Conservation (phyloP, 1,140 invertebrate genomes). For the Pogonomyrmex barbatus region DNA sequence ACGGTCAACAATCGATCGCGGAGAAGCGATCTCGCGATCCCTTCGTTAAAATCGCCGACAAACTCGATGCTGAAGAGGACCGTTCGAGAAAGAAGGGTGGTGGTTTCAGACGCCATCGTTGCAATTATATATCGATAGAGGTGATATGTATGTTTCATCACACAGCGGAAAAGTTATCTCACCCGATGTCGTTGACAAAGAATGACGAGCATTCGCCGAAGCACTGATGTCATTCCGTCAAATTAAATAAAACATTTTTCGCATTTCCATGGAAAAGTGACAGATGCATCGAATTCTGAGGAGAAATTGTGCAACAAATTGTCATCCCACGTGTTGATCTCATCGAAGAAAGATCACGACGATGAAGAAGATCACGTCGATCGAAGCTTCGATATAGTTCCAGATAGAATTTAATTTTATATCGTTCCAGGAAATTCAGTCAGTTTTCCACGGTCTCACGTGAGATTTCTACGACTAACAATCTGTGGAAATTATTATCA, state of each 20-base stretch:
- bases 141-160: slow-evolving; percentile 4
- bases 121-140: neutral
- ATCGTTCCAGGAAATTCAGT: slow-evolving; percentile 21
- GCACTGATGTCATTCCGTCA: neutral
- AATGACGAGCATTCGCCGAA: neutral
- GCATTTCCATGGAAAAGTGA: neutral
- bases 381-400: slow-evolving; percentile 1
- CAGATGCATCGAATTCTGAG: neutral
- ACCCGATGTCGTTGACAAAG: neutral
- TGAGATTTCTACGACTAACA: neutral
- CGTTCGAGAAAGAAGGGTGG: neutral
- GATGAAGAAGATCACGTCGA: neutral
- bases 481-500: neutral
- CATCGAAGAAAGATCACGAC: neutral
- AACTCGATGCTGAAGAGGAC: slow-evolving; percentile 7
- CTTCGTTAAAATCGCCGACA: neutral
- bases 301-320: neutral
- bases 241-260: neutral
- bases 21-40: neutral
- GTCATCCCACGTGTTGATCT: neutral
- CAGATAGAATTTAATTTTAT: neutral
- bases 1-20: neutral
- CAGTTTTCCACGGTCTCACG: neutral
- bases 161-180: neutral
- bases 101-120: neutral